Evolutionary conservation across 2,113 vertebrate species (phyloP).

Genomic region (Australoheros scitulus): DNA sequence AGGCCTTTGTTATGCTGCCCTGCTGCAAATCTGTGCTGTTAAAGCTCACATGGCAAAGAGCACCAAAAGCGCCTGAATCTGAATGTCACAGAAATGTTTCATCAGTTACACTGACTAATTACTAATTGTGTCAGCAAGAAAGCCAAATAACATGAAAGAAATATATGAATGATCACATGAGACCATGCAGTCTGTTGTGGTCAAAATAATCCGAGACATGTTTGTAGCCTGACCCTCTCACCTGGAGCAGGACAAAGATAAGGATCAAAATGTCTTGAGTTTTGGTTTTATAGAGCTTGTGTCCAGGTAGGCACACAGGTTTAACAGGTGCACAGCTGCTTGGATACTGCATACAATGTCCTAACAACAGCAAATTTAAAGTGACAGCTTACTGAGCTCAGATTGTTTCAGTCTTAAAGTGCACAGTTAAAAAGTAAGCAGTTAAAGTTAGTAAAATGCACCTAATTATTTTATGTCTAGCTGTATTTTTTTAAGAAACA

Average conservation of each 20-base stretch:
- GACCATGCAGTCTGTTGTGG: background rate
- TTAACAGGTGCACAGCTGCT: slow-evolving; percentile 56
- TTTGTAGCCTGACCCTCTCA: background rate
- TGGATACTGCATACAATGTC: slow-evolving; percentile 51
- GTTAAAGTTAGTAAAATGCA: background rate
- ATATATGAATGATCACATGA: background rate
- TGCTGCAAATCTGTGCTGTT: slow-evolving; percentile 47
- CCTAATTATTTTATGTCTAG: background rate
- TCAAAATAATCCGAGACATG: background rate
- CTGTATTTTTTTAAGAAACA: background rate
- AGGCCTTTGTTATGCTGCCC: slow-evolving; percentile 75
- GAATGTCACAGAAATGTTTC: background rate
- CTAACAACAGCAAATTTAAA: slow-evolving; percentile 48
- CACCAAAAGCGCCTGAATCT: slow-evolving; percentile 14
- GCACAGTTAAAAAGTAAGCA: background rate
- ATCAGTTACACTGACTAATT: background rate
- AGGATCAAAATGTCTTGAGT: background rate
- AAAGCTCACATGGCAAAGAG: slow-evolving; percentile 29
- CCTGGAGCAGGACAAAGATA: slow-evolving; percentile 13
- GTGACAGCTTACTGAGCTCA: slow-evolving; percentile 32
- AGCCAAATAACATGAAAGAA: background rate
- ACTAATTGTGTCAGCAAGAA: background rate
- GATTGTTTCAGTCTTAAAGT: background rate
- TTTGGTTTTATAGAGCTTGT: slow-evolving; percentile 10
- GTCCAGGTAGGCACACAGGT: slow-evolving; percentile 4